These are phyloP conservation scores for Diaprepes abbreviatus DNA, from an alignment of 2,888 invertebrate species.

Conservation along the genomic window DNA sequence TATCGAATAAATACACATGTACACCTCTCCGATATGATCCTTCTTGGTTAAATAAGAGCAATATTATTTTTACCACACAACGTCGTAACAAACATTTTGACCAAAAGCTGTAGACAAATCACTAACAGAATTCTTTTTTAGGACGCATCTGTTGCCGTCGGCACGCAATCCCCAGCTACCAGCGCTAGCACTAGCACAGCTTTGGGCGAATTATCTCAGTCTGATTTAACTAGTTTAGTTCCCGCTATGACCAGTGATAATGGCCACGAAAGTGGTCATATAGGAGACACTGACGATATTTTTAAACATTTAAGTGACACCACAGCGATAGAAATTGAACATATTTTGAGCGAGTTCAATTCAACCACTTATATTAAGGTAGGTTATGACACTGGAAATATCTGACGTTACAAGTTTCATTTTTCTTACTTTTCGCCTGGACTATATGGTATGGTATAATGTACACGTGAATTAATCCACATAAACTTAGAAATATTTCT, in stretches of 20 bases:
- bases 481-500: not conserved
- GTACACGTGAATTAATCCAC: not conserved
- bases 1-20: too few species aligned
- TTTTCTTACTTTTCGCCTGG: not conserved
- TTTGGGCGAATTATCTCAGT: slow-evolving; percentile 79
- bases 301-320: slow-evolving; percentile 87
- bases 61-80: too few species aligned
- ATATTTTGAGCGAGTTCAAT: slow-evolving; percentile 83
- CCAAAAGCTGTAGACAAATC: too few species aligned
- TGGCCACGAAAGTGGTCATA: slow-evolving; percentile 50
- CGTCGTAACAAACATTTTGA: too few species aligned
- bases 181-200: slow-evolving; percentile 59
- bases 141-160: slow-evolving; percentile 75
- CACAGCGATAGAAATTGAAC: slow-evolving; percentile 89
- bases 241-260: slow-evolving; percentile 72
- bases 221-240: slow-evolving; percentile 79
- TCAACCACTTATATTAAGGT: slow-evolving; percentile 79
- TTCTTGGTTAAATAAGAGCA: too few species aligned
- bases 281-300: slow-evolving; percentile 80
- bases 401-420: too few species aligned
- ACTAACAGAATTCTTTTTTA: slow-evolving; percentile 68
- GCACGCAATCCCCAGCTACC: slow-evolving; percentile 69
- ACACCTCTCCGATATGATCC: too few species aligned
- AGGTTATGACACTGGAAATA: too few species aligned
- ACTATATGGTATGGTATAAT: not conserved